Evolutionary conservation across 2,797 vertebrate genomes (phyloP), one percentile per base, ranked within the genome.

Genomic region (Etheostoma perlongum): DNA sequence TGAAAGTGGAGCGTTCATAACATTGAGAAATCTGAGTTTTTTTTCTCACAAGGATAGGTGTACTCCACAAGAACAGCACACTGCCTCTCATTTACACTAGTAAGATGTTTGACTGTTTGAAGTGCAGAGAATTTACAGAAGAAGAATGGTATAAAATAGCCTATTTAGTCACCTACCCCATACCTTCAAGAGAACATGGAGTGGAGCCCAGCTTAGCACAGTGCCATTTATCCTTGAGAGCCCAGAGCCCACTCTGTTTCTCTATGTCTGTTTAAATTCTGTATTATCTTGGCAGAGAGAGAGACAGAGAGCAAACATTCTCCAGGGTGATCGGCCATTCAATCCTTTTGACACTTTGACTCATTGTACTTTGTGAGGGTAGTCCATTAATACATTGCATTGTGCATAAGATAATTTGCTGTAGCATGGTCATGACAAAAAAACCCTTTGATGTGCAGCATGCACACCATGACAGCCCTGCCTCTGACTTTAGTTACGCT

Each of bases 261-360:
- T 14, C 21, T 55, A 36, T 71, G 51, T 74, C 63, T 59, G 74
- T 81, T 57, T 85, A 61, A 86, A 77, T 42, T 72, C 72, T 49
- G 70, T 69, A 72, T 61, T 55, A 89, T 83, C 77, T 75, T 19
- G 63, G 72, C 75, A 67, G 62, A 81, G 55, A 64, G 77, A 66
- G 30, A 54, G 68, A 60, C 42, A 21, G 36, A 42, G 61, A 63
- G 67, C 62, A 54, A 36, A 57, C 36, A 36, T 69, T 73, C 77
- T 82, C 51, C 5, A 5, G 76, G 76, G 84, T 80, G 78, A 85
- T 55, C 42, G 76, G 36, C 33, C 8, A 59, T 85, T 89, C 81
- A 79, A 63, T 90, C 75, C 70, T 79, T 61, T 67, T 76, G 78
- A 84, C 82, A 71, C 63, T 78, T 79, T 82, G 75, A 88, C 76